These are phyloP conservation scores for Lithophane semibrunnea DNA, from an alignment of 2,888 invertebrate genomes.

Conservation along the genomic window DNA sequence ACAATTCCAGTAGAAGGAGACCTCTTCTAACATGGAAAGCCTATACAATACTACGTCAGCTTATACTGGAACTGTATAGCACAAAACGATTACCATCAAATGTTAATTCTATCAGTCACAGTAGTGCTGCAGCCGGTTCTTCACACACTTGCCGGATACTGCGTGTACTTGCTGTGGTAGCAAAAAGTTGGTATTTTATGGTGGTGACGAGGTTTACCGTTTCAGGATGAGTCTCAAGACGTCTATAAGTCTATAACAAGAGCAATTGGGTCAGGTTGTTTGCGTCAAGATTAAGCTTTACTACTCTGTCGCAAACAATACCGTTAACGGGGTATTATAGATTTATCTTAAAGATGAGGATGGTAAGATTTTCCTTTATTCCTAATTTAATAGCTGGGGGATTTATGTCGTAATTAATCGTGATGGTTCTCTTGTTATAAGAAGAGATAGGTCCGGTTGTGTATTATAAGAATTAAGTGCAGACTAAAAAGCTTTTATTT, in stretches of 20 bases:
- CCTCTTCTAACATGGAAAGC: not conserved
- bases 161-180: slow-evolving; percentile 8
- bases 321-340: slow-evolving; percentile 33
- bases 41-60: not conserved
- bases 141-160: slow-evolving; percentile 50
- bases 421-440: not conserved
- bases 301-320: slow-evolving; percentile 12
- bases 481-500: not conserved
- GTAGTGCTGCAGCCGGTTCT: slow-evolving; percentile 35
- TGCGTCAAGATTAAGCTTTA: not conserved
- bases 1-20: slow-evolving; percentile 1
- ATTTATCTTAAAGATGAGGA: slow-evolving; percentile 30
- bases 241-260: slow-evolving; percentile 23
- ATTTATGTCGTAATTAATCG: slow-evolving; percentile 16
- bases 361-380: not conserved
- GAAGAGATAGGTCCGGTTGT: not conserved
- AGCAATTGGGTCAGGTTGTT: slow-evolving; percentile 38
- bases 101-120: slow-evolving; percentile 64
- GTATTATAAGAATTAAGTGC: not conserved
- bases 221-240: slow-evolving; percentile 53
- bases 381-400: not conserved
- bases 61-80: not conserved
- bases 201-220: slow-evolving; percentile 46
- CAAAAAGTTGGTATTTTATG: slow-evolving; percentile 52
- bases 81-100: slow-evolving; percentile 63